Evolutionary conservation across 2,797 vertebrate species (phyloP).

Genomic region (Pangasius krempfi): DNA sequence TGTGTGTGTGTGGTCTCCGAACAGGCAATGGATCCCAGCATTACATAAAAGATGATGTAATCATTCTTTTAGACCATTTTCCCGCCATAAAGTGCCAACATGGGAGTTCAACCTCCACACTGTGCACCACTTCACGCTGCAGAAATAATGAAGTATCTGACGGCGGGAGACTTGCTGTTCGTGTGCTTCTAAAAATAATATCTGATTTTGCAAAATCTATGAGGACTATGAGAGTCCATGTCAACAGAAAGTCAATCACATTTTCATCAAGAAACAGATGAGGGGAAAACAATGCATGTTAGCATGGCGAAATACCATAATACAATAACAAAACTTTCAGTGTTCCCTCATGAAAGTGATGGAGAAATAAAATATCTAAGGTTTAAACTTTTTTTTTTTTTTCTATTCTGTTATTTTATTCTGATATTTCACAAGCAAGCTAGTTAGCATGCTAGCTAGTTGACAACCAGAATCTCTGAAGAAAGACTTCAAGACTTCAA

Average conservation of each 20-base stretch:
- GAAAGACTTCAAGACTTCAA: background rate
- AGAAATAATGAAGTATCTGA: slow-evolving; percentile 21
- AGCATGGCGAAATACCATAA: background rate
- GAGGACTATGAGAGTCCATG: no score
- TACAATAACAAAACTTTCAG: background rate
- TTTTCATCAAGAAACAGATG: background rate
- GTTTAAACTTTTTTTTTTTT: background rate
- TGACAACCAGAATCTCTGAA: background rate
- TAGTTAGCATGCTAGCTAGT: background rate
- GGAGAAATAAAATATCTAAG: background rate
- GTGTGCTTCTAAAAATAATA: slow-evolving; percentile 10
- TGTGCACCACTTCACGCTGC: background rate
- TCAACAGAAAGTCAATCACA: background rate
- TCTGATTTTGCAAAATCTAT: slow-evolving; percentile 3
- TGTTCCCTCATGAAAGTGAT: background rate
- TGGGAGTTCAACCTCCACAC: slow-evolving; percentile 16
- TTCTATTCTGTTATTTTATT: background rate
- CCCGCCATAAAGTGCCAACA: slow-evolving; percentile 25
- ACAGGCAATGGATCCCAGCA: slow-evolving; percentile 6
- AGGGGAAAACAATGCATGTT: background rate
- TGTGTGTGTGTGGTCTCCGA: background rate
- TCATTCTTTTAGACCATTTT: slow-evolving; percentile 33
- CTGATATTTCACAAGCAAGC: background rate
- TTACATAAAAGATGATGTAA: slow-evolving; percentile 30
- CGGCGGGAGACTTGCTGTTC: slow-evolving; percentile 7